Evolutionary conservation across 2,888 invertebrate genomes (phyloP).

Genomic region (Eupithecia abbreviata): DNA sequence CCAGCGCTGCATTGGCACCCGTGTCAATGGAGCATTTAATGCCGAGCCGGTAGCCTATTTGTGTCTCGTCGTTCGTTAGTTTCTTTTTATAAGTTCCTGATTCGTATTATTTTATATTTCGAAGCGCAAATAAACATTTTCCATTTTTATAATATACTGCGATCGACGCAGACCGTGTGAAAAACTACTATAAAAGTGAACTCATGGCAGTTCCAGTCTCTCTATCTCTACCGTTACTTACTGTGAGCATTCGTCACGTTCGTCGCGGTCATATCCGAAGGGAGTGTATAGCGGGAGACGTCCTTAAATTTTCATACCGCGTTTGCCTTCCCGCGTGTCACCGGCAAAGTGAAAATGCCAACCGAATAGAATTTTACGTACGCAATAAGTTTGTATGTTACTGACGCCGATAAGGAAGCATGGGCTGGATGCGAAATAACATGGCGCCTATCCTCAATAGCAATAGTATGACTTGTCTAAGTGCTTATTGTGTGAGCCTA

Average conservation of each 20-base stretch:
- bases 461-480: too few species aligned
- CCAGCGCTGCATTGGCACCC: too few species aligned
- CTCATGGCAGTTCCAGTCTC: constrained; percentile 41
- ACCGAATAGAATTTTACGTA: constrained; percentile 67
- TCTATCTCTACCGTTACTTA: constrained; percentile 41
- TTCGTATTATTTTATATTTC: too few species aligned
- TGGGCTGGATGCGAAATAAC: constrained; percentile 14
- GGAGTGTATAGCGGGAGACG: constrained; percentile 62
- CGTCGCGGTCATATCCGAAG: constrained; percentile 66
- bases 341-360: constrained; percentile 71
- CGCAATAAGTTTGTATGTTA: constrained; percentile 43
- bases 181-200: too few species aligned
- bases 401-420: constrained; percentile 13
- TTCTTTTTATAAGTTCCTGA: too few species aligned
- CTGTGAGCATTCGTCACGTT: constrained; percentile 67
- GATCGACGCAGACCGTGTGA: too few species aligned
- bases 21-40: too few species aligned
- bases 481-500: too few species aligned
- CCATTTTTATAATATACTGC: too few species aligned
- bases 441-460: not conserved
- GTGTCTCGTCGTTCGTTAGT: too few species aligned
- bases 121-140: too few species aligned
- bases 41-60: too few species aligned
- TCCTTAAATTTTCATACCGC: constrained; percentile 77
- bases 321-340: constrained; percentile 52